Base-by-base conservation (phyloP, 2,113 vertebrate species). In the Eurypyga helias region DNA sequence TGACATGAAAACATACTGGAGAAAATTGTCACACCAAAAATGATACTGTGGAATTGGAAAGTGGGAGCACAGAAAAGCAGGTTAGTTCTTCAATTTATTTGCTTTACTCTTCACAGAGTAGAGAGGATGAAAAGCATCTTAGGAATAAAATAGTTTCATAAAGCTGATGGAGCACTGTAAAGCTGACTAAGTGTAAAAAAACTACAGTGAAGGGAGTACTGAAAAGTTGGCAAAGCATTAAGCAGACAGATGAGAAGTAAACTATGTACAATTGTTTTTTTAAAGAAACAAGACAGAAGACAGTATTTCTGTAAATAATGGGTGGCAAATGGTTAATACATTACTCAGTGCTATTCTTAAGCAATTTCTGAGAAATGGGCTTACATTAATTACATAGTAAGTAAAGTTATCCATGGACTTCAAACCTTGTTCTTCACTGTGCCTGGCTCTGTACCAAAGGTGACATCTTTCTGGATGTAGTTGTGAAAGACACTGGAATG, bases 341-440 rank as follows among this genome's bases (percentile, higher is more conserved):
- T 90, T 85, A 88, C 69, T 82, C 84, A 91, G 73, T 82, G 20
- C 16, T 13, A 75, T 71, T 89, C 69, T 93, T 60, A 55, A 67
- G 73, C 70, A 76, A 72, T 57, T 95, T 87, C 77, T 93, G 77
- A 78, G 81, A 91, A 91, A 94, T 26, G 5, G 21, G 28, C 52
- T 81, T 79, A 64, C 20, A n/a, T 17, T 57, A 91, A 89, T 83
- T 67, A 79, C 12, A 87, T 1, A 52, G 72, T 15, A 81, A 75
- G 52, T 21, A n/a, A 87, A 88, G 64, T 52, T 81, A 83, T 17
- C 67, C 55, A 54, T 46, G 80, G 73, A 97, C 86, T 95, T 96
- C 83, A 96, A 79, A 89, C 72, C n/a, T 79, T 83, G 70, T 8
- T 87, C 65, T 83, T 90, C 38, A 38, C 41, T 3, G 8, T 38